Conservation (phyloP, 2,113 vertebrate genomes). For the Leucoraja erinaceus region DNA sequence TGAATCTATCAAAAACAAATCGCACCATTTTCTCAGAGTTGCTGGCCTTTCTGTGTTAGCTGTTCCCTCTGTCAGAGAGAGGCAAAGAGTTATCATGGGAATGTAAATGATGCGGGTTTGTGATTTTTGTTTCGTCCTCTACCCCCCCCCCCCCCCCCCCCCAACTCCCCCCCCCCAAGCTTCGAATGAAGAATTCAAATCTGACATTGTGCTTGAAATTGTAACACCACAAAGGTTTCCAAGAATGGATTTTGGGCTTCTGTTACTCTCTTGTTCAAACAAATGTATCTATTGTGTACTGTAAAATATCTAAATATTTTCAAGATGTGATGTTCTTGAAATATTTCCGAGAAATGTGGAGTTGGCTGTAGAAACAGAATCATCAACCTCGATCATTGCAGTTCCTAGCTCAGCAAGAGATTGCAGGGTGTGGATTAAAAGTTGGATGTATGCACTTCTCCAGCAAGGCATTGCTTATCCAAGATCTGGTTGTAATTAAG, state of each 20-base stretch:
- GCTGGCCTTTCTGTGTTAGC: neutral
- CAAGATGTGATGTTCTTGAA: neutral
- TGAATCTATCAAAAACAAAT: neutral
- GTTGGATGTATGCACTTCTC: neutral
- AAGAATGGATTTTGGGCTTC: too few species aligned
- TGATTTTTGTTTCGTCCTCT: too few species aligned
- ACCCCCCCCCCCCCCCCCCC: too few species aligned
- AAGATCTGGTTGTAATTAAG: conserved; percentile 12
- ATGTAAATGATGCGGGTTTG: neutral
- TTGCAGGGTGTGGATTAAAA: neutral
- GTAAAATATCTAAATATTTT: neutral
- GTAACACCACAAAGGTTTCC: too few species aligned
- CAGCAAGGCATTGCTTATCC: neutral
- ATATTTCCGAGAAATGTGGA: neutral
- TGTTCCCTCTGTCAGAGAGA: neutral
- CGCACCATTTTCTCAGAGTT: neutral
- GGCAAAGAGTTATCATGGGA: neutral
- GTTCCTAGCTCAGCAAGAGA: neutral
- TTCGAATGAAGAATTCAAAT: neutral
- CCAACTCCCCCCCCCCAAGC: too few species aligned
- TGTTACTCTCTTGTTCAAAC: neutral
- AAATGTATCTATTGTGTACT: neutral
- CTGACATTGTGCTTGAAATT: too few species aligned
- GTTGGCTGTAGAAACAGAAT: neutral
- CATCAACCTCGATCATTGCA: neutral